Evolutionary conservation across 2,113 vertebrate genomes (phyloP).

Genomic region (Myotis lucifugus): DNA sequence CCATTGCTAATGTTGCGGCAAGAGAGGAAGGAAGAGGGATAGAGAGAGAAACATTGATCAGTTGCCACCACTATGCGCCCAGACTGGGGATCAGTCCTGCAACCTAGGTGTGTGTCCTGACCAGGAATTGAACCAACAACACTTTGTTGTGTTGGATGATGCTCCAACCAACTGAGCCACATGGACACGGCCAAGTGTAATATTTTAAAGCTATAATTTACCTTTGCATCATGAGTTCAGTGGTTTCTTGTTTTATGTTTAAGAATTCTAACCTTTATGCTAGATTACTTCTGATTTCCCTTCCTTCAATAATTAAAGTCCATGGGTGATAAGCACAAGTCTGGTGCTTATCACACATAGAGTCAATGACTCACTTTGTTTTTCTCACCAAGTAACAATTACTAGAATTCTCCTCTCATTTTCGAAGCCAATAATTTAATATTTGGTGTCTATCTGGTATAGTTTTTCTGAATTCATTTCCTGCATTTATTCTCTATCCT

Average conservation of each 20-base stretch:
- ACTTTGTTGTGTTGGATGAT: neutral
- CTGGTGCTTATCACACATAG: neutral
- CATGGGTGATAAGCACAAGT: no score
- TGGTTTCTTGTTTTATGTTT: neutral
- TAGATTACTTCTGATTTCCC: neutral
- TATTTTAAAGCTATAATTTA: neutral
- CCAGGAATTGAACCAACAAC: neutral
- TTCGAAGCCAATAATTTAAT: conserved; percentile 1
- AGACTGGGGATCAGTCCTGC: neutral
- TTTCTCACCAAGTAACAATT: neutral
- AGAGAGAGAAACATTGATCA: neutral
- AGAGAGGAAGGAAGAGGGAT: neutral
- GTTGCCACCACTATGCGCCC: neutral
- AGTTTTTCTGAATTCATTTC: neutral
- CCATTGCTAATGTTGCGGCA: no score
- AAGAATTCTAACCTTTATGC: neutral
- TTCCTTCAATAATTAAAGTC: conserved; percentile 7
- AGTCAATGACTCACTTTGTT: neutral
- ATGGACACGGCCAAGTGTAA: neutral
- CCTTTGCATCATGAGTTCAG: neutral
- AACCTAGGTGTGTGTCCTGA: neutral
- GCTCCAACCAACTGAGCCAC: neutral
- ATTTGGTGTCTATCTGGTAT: neutral
- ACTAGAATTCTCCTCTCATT: neutral
- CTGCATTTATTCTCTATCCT: neutral